A percentile compares a stretch with the other conserved stretches of the same genome.
Evolutionary conservation across 2,113 vertebrate genomes (phyloP).

Genomic region (Aspidoscelis tigris): DNA sequence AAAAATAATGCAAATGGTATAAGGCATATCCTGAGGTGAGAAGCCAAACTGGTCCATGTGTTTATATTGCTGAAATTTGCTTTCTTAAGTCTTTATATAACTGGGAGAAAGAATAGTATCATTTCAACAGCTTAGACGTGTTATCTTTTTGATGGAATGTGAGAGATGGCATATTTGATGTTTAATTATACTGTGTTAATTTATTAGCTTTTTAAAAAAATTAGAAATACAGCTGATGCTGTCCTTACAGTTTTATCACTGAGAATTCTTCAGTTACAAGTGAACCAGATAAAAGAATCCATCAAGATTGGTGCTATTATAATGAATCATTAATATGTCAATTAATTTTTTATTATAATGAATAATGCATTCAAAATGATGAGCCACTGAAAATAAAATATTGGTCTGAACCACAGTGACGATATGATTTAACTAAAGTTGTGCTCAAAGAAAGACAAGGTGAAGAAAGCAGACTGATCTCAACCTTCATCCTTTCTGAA

Average conservation of each 20-base stretch:
- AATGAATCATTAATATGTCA: constrained; percentile 77
- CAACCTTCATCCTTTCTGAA: constrained; percentile 36
- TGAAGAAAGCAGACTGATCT: not conserved
- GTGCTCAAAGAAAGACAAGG: constrained; percentile 27
- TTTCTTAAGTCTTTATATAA: constrained; percentile 20
- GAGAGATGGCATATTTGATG: constrained; percentile 17
- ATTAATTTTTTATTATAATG: constrained; percentile 75
- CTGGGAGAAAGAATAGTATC: not conserved
- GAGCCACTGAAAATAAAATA: constrained; percentile 70
- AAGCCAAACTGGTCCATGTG: too few relatives aligned
- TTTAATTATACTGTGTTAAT: constrained; percentile 40
- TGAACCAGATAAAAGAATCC: constrained; percentile 56
- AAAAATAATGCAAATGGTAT: too few relatives aligned
- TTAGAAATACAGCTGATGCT: constrained; percentile 39
- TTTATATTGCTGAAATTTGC: too few relatives aligned
- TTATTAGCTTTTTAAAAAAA: constrained; percentile 35
- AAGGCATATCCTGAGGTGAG: too few relatives aligned
- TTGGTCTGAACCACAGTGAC: constrained; percentile 59
- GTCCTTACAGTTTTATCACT: constrained; percentile 70
- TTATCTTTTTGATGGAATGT: not conserved
- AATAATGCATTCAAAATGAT: constrained; percentile 73
- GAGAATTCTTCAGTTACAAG: constrained; percentile 68
- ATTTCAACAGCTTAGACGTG: constrained; percentile 11
- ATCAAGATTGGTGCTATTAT: constrained; percentile 69
- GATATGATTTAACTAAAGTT: constrained; percentile 55